Conservation (phyloP, 2,797 vertebrate genomes). For the Streptopelia turtur region DNA sequence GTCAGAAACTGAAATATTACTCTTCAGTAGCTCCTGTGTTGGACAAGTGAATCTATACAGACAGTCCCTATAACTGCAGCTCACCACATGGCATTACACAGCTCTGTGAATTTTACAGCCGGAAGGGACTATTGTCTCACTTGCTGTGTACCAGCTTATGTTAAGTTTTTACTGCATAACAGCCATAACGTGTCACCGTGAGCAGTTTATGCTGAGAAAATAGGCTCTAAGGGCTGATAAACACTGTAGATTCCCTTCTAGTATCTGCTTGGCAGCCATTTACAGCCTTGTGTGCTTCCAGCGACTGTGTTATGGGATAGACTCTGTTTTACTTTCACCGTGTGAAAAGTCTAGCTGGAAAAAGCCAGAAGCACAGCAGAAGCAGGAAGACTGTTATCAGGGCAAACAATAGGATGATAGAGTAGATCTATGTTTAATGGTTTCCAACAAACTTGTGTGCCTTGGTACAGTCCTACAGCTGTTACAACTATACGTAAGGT, state of each 20-base stretch:
- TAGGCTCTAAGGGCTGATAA: background rate
- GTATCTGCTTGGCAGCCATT: background rate
- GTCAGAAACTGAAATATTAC: background rate
- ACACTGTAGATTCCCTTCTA: background rate
- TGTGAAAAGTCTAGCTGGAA: background rate
- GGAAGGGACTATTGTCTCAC: background rate
- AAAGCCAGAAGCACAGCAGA: background rate
- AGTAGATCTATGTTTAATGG: background rate
- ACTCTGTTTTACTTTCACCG: background rate
- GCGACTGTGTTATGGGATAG: background rate
- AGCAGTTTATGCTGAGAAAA: slow-evolving; percentile 9
- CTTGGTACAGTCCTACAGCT: background rate
- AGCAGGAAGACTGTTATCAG: background rate
- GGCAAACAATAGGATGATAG: background rate
- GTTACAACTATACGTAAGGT: background rate
- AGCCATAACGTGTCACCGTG: background rate
- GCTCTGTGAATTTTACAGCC: background rate
- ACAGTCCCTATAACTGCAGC: background rate
- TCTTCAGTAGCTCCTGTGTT: background rate
- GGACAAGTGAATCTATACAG: background rate
- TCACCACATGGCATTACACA: background rate
- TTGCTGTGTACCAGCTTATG: background rate
- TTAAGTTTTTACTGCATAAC: background rate
- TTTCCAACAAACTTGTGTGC: background rate
- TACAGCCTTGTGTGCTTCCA: background rate